phyloP scores from a whole-genome alignment of 2,113 vertebrate genomes.

The Apus apus region DNA sequence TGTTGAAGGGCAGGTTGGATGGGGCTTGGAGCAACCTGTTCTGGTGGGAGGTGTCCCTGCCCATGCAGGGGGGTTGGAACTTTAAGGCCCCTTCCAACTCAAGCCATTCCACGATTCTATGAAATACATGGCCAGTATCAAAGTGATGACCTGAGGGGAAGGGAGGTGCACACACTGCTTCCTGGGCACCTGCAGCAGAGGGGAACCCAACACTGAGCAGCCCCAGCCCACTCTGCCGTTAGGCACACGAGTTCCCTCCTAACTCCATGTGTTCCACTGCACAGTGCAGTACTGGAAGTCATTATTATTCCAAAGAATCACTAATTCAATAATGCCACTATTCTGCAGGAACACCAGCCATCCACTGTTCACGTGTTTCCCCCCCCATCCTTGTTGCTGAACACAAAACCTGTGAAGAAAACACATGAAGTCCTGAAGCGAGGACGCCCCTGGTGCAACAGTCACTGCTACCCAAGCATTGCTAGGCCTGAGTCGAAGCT shows the following conservation, averaged over 20 bases:
- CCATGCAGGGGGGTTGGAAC: too few relatives aligned
- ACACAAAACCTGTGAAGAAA: not conserved
- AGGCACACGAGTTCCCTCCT: not conserved
- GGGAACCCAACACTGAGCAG: not conserved
- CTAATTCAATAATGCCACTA: conserved; percentile 18
- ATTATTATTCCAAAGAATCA: conserved; percentile 18
- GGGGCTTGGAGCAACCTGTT: too few relatives aligned
- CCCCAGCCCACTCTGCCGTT: not conserved
- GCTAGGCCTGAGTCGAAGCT: not conserved
- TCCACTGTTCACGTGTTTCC: not conserved
- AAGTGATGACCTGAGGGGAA: accelerated
- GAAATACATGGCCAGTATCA: too few relatives aligned
- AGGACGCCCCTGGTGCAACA: not conserved
- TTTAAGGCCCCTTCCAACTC: too few relatives aligned
- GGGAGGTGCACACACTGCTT: not conserved
- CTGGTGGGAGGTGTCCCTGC: too few relatives aligned
- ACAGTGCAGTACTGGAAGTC: not conserved
- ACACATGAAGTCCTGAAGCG: not conserved
- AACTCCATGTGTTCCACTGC: not conserved
- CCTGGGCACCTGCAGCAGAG: accelerated
- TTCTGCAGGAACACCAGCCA: not conserved
- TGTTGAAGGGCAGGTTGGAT: too few relatives aligned
- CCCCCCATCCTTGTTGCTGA: not conserved
- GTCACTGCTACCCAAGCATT: not conserved
- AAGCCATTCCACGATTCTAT: too few relatives aligned